Evolutionary conservation across 2,797 vertebrate genomes (phyloP).

Genomic region (Alosa sapidissima): DNA sequence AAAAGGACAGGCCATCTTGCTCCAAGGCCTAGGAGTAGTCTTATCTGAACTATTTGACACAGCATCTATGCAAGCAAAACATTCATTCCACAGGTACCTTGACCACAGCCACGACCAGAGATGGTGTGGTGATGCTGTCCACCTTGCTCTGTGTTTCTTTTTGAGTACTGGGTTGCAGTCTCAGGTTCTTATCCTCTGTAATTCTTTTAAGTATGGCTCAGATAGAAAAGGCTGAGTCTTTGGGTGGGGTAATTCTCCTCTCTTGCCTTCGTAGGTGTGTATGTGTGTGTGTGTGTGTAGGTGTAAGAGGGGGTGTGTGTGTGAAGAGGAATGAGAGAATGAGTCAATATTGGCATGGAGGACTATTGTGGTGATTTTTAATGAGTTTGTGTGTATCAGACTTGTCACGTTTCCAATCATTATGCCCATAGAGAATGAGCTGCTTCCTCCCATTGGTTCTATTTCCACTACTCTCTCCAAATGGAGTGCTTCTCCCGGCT

Average conservation of each 20-base stretch:
- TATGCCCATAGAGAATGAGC: not conserved
- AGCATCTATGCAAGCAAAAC: not conserved
- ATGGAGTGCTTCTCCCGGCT: not conserved
- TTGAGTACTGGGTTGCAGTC: conserved; percentile 11
- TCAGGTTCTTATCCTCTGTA: not conserved
- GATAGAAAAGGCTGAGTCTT: not conserved
- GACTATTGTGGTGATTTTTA: not conserved
- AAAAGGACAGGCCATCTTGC: not conserved
- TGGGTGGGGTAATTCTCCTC: not conserved
- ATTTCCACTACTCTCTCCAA: not conserved
- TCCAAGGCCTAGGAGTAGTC: not conserved
- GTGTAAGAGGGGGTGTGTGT: not conserved
- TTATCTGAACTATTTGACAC: not conserved
- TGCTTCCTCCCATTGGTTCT: not conserved
- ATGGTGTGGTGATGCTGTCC: not conserved
- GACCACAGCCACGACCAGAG: not conserved
- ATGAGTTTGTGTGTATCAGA: not conserved
- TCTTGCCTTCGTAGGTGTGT: not conserved
- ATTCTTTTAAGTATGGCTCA: not conserved
- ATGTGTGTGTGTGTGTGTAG: conserved; percentile 1
- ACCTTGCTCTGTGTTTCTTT: not conserved
- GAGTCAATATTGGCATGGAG: not conserved
- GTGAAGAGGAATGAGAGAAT: not conserved
- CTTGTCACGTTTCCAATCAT: conserved; percentile 10
- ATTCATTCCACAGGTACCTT: not conserved